A percentile compares a stretch with the other conserved stretches of the same genome.
These are phyloP conservation scores for Orchestia grillus DNA, from an alignment of 1,140 invertebrate species.

Conservation along the genomic window DNA sequence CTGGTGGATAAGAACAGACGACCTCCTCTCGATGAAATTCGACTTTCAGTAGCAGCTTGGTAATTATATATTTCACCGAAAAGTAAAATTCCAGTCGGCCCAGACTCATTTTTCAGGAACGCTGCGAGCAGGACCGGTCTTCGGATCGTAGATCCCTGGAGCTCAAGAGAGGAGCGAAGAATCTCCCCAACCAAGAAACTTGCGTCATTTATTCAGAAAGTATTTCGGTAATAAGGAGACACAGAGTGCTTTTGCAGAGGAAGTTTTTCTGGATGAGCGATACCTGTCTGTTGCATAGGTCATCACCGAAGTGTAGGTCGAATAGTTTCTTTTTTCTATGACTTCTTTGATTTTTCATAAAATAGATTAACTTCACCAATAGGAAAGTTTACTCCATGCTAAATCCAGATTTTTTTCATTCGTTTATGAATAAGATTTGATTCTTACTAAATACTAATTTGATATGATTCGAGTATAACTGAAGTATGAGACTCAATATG, in stretches of 20 bases:
- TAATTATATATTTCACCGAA: background rate
- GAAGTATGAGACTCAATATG: too few species aligned
- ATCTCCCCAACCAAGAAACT: background rate
- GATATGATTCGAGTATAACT: too few species aligned
- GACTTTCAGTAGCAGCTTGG: background rate
- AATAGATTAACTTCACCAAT: background rate
- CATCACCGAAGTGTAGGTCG: background rate
- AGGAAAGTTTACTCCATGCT: background rate
- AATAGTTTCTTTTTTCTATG: background rate
- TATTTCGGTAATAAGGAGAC: background rate
- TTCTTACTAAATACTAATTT: too few species aligned
- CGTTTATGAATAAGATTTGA: too few species aligned
- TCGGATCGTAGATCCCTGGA: background rate
- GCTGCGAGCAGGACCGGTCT: background rate
- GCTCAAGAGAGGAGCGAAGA: background rate
- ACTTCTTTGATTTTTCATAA: background rate
- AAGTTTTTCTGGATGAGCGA: background rate
- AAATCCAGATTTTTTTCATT: background rate
- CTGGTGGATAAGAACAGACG: background rate
- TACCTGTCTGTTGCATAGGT: background rate
- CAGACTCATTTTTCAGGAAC: background rate
- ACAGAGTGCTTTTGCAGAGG: background rate
- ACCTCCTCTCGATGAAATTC: background rate
- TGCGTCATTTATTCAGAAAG: background rate
- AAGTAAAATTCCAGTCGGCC: background rate